Evolutionary conservation across 2,113 vertebrate species (phyloP).

Genomic region (Oreotragus oreotragus): DNA sequence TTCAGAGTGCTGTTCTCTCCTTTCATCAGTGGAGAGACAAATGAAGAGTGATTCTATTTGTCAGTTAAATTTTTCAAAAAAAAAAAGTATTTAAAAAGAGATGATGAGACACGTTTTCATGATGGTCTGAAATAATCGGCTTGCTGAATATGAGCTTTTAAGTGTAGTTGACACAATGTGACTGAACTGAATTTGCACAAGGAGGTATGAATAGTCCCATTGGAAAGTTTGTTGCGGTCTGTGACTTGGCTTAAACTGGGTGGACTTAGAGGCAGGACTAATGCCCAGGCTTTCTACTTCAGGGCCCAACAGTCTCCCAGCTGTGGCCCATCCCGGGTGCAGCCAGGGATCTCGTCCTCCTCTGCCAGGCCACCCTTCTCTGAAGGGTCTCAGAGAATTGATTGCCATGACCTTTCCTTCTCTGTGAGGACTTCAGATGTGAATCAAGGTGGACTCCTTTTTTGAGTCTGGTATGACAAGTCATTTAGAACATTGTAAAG

Average conservation of each 20-base stretch:
- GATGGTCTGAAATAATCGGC: neutral
- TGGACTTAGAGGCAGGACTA: neutral
- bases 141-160: neutral
- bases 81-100: neutral
- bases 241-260: neutral
- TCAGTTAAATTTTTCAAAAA: neutral
- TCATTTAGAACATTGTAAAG: conserved; percentile 13
- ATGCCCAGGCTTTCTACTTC: neutral
- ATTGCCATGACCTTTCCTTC: neutral
- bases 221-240: neutral
- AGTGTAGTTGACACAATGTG: neutral
- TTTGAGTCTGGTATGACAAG: conserved; percentile 14
- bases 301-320: neutral
- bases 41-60: neutral
- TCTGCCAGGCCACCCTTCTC: neutral
- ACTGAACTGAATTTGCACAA: neutral
- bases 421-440: neutral
- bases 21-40: neutral
- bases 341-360: neutral
- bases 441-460: conserved; percentile 8
- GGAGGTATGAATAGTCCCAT: neutral
- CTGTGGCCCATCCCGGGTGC: neutral
- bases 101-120: neutral
- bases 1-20: neutral
- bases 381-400: neutral